Conservation (phyloP, 2,113 vertebrate genomes). For the Malaclemys terrapin region DNA sequence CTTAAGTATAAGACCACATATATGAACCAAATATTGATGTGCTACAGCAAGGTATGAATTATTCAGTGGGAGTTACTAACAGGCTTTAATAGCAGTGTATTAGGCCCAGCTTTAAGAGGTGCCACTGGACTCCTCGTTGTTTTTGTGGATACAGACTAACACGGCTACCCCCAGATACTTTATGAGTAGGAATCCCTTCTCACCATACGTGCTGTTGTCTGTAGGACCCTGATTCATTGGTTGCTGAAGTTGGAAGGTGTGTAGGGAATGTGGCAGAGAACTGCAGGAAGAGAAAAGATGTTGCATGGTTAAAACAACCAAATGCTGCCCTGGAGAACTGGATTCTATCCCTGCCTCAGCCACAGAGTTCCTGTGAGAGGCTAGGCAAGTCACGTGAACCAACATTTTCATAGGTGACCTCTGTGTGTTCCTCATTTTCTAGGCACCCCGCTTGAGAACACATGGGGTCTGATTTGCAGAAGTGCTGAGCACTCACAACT, state of each 20-base stretch:
- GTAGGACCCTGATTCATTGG: not conserved
- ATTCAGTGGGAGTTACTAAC: not conserved
- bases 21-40: not conserved
- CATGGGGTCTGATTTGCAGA: not conserved
- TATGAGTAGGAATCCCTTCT: constrained; percentile 3
- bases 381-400: not conserved
- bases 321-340: not conserved
- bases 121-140: too few species aligned
- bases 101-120: constrained; percentile 17
- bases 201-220: not conserved
- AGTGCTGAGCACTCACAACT: not conserved
- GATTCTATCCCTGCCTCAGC: not conserved
- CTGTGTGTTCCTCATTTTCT: not conserved
- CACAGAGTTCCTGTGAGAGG: not conserved
- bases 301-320: accelerated
- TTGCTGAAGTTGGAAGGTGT: not conserved
- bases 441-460: not conserved
- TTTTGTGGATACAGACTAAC: too few species aligned
- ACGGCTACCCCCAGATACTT: not conserved
- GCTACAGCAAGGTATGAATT: constrained; percentile 19
- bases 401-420: not conserved
- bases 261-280: not conserved
- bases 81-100: constrained; percentile 18
- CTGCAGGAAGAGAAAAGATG: not conserved
- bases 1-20: not conserved